Base-by-base conservation (phyloP, 2,797 vertebrate species). In the Enteromius trimaculatus region DNA sequence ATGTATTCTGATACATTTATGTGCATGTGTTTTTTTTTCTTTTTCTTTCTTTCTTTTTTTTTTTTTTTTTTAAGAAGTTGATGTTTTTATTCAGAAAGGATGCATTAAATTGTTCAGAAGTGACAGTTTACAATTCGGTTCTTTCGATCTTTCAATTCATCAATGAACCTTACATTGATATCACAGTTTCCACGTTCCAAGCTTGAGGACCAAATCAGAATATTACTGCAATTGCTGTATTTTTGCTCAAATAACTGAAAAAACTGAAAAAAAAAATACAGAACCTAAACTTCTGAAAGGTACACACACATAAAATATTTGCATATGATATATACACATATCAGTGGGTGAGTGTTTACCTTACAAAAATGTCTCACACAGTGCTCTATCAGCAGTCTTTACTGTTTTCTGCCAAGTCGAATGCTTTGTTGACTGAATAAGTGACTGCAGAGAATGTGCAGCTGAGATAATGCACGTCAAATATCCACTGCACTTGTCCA, bases 361-460 rank as follows among this genome's bases (percentile, higher is more conserved):
- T 49, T 42, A 1, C 23, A 49, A 49, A 71, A 71, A 70, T 70
- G 42, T 42, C 13, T 69, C 66, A 69, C 66, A 69, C 21, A 44
- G 65, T 23, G 68, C 68, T 8, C 6, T 16, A 29, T 71, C 23
- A 71, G 42, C 42, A 49, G 69, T 29, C 42, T 49, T 49, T 71
- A 71, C 44, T 23, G 13, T 34, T 19, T 71, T 71, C 69, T 47
- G 69, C 23, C 37, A 44, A 69, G 66, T 44, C 21, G 42, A 69
- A 69, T 44, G 66, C 37, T 44, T 42, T 69, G n/a, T 69, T 44
- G 66, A 23, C 66, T 44, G 21, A 69, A 16, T 42, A 23, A 42
- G 21, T 6, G n/a, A 69, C 23, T 69, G 66, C 6, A 69, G 21
- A 44, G 39, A 44, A 69, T 16, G n/a, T 44, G 39, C 66, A 69